Conservation (phyloP, 2,113 vertebrate genomes). For the Oncorhynchus nerka region DNA sequence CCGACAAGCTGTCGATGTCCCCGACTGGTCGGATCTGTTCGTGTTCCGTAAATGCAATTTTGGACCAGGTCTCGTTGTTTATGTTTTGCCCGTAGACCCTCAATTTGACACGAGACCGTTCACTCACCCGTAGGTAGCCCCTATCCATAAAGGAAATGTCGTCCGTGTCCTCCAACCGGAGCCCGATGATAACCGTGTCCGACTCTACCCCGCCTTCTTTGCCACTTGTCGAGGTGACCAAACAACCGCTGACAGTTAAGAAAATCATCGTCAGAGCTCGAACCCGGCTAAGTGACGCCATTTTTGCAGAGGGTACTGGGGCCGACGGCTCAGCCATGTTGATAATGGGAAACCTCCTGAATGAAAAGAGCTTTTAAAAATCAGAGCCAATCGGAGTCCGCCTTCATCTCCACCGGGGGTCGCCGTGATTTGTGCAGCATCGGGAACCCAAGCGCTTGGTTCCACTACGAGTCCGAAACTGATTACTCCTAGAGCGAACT, state of each 20-base stretch:
- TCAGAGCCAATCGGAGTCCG: conserved; percentile 78
- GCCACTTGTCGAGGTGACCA: conserved; percentile 77
- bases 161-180: conserved; percentile 93
- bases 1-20: conserved; percentile 67
- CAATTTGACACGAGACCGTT: conserved; percentile 86
- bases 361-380: conserved; percentile 74
- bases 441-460: conserved; percentile 66
- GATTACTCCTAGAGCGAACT: conserved; percentile 70
- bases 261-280: conserved; percentile 80
- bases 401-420: conserved; percentile 77
- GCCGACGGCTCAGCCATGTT: conserved; percentile 86
- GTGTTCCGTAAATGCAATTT: conserved; percentile 93
- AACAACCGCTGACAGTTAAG: conserved; percentile 76
- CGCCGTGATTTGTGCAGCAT: conserved; percentile 76
- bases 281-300: conserved; percentile 88
- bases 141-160: conserved; percentile 91
- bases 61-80: conserved; percentile 96
- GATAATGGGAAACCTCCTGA: conserved; percentile 78
- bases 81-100: conserved; percentile 94
- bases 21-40: conserved; percentile 73
- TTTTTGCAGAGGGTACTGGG: conserved; percentile 85
- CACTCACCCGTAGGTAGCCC: conserved; percentile 90
- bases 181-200: conserved; percentile 90
- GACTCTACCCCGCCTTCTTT: conserved; percentile 76
- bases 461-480: conserved; percentile 74